Percentiles rank a stretch among this genome's conserved stretches.
phyloP scores from a whole-genome alignment of 2,797 vertebrate species.

The Lepilemur septentrionalis region DNA sequence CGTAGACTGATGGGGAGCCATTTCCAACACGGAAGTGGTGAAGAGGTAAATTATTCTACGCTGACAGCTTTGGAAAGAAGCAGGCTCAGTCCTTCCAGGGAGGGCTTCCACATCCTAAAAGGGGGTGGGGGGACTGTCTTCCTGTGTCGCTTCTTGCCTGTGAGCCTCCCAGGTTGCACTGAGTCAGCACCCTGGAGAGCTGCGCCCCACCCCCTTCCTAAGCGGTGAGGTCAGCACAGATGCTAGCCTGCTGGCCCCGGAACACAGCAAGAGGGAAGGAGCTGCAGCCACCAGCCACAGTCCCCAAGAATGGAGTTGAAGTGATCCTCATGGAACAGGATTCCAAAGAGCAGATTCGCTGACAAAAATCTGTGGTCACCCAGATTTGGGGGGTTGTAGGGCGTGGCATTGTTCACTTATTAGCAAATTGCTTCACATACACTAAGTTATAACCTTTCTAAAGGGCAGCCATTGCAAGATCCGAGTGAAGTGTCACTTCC shows the following conservation, averaged over 20 bases:
- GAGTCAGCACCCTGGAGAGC: constrained; percentile 63
- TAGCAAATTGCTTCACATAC: neutral
- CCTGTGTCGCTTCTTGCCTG: fast-evolving
- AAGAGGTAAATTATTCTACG: too few species aligned
- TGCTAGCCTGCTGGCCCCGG: neutral
- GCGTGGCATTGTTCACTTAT: neutral
- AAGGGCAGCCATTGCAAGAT: neutral
- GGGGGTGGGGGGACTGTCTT: neutral
- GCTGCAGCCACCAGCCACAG: neutral
- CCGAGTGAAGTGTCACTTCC: neutral
- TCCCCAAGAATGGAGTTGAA: neutral
- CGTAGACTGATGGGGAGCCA: neutral
- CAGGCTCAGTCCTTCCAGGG: too few species aligned
- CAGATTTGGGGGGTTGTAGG: neutral
- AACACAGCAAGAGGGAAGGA: neutral
- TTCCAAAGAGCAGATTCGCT: neutral
- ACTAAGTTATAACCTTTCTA: neutral
- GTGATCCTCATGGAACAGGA: neutral
- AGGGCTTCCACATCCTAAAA: neutral
- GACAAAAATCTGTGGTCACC: neutral
- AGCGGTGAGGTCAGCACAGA: neutral
- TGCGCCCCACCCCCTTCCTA: neutral
- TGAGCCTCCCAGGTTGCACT: neutral
- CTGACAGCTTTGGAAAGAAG: neutral
- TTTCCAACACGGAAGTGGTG: neutral